Percentiles rank a stretch among this genome's conserved stretches.
These are phyloP conservation scores for Lasioglossum zephyrum DNA, from an alignment of 2,888 invertebrate species.

Conservation along the genomic window DNA sequence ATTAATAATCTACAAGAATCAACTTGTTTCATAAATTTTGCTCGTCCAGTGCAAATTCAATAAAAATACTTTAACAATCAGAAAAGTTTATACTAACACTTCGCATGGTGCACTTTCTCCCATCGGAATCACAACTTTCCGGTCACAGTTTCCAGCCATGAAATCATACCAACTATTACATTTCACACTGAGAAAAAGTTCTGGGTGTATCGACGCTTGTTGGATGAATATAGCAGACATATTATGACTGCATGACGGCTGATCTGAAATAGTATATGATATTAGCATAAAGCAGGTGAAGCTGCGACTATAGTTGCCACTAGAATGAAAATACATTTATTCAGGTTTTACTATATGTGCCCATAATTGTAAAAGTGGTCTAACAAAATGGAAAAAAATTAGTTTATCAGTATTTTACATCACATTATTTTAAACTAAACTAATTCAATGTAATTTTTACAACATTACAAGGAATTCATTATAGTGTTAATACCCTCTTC, in stretches of 20 bases:
- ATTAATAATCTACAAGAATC: not conserved
- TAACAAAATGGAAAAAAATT: too few relatives aligned
- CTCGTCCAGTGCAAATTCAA: not conserved
- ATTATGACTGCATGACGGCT: rapidly evolving
- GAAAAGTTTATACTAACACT: not conserved
- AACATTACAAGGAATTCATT: too few relatives aligned
- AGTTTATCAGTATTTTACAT: too few relatives aligned
- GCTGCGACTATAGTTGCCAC: not conserved
- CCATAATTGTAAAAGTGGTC: too few relatives aligned
- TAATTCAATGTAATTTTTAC: too few relatives aligned
- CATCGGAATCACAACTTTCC: not conserved
- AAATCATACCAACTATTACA: not conserved
- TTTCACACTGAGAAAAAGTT: not conserved
- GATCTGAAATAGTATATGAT: not conserved
- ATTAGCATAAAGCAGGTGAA: not conserved
- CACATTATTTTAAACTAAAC: too few relatives aligned
- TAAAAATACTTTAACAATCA: not conserved
- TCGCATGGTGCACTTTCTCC: not conserved
- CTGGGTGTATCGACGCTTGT: not conserved
- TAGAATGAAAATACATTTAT: not conserved
- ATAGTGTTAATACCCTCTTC: too few relatives aligned
- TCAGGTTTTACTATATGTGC: not conserved
- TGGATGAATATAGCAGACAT: not conserved
- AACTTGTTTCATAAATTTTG: not conserved
- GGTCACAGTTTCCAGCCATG: not conserved